Conservation (phyloP, 2,113 vertebrate genomes). For the Oncorhynchus kisutch region DNA sequence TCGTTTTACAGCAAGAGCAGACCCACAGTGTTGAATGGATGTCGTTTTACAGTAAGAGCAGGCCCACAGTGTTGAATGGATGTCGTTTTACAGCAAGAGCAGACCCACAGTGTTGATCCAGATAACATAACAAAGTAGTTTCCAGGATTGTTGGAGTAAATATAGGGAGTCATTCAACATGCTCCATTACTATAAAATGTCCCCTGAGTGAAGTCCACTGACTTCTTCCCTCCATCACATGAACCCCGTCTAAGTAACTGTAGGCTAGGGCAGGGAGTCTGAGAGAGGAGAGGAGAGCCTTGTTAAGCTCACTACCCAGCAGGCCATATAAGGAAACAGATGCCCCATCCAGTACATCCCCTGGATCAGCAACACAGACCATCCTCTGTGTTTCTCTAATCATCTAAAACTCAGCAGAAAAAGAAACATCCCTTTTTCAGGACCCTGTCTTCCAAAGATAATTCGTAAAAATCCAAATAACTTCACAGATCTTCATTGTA, state of each 20-base stretch:
- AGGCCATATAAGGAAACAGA: constrained; percentile 20
- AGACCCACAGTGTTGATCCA: too few relatives aligned
- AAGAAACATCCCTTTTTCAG: too few relatives aligned
- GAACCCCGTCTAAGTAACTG: constrained; percentile 29
- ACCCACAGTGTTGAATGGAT: too few relatives aligned
- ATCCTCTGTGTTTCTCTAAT: background rate
- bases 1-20: too few relatives aligned
- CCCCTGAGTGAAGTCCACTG: constrained; percentile 16
- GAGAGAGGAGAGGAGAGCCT: background rate
- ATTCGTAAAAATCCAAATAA: too few relatives aligned
- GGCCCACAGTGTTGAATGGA: too few relatives aligned
- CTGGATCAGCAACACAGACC: background rate
- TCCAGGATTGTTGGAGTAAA: background rate
- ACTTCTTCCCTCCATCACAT: constrained; percentile 14
- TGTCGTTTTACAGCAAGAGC: too few relatives aligned
- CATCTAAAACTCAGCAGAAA: too few relatives aligned
- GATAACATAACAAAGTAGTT: too few relatives aligned
- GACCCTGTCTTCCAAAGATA: too few relatives aligned
- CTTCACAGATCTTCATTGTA: too few relatives aligned
- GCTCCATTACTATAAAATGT: background rate
- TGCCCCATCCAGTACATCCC: background rate
- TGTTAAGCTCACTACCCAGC: background rate
- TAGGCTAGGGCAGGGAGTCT: background rate
- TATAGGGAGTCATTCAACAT: background rate
- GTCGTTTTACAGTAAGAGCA: too few relatives aligned